Conservation (phyloP, 1,140 invertebrate species). For the Leptoteleia sp. region DNA sequence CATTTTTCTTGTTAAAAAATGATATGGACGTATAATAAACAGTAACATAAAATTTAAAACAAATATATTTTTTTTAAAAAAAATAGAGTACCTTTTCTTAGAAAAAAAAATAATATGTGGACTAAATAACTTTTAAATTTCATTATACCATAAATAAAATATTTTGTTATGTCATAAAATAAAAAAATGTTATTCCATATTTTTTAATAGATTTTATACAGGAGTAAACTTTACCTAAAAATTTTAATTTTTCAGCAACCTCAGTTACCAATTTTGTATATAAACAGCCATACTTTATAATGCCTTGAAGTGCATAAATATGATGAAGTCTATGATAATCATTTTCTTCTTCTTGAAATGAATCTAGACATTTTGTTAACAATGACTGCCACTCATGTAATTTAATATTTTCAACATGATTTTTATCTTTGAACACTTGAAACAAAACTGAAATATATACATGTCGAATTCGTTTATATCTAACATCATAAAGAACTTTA, state of each 20-base stretch:
- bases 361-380: conserved; percentile 41
- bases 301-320: conserved; percentile 34
- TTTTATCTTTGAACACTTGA: conserved; percentile 40
- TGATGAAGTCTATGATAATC: conserved; percentile 37
- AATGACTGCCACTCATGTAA: conserved; percentile 40
- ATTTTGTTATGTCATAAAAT: too few relatives aligned
- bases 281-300: conserved; percentile 44
- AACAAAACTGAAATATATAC: conserved; percentile 17
- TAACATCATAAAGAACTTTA: conserved; percentile 15
- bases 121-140: too few relatives aligned
- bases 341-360: conserved; percentile 36
- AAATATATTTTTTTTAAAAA: too few relatives aligned
- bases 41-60: too few relatives aligned
- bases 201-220: too few relatives aligned
- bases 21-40: too few relatives aligned
- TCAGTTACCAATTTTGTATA: conserved; percentile 21
- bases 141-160: too few relatives aligned
- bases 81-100: too few relatives aligned
- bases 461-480: conserved; percentile 31
- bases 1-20: too few relatives aligned
- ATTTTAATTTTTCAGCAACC: conserved; percentile 19
- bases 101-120: too few relatives aligned
- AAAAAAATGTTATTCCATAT: too few relatives aligned
- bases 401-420: conserved; percentile 27
- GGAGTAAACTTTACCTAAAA: too few relatives aligned